Evolutionary conservation across 1,140 invertebrate genomes (phyloP).

Genomic region (Drosophila subobscura): DNA sequence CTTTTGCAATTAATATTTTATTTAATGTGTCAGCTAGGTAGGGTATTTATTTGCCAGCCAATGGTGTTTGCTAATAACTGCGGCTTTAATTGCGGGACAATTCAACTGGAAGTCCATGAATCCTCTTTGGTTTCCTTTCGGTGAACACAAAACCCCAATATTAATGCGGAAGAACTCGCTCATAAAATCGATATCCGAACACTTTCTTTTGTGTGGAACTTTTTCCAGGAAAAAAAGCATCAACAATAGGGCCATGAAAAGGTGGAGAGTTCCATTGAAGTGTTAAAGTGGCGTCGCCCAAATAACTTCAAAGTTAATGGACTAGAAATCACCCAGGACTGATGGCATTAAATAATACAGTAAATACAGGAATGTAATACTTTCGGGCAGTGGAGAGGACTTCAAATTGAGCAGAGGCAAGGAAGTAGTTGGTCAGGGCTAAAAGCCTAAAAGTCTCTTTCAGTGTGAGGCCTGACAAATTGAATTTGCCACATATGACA

Average conservation of each 20-base stretch:
- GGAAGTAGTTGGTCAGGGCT: conserved; percentile 9
- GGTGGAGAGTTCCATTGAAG: conserved; percentile 56
- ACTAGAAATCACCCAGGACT: conserved; percentile 73
- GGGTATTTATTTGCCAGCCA: no score
- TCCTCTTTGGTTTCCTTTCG: no score
- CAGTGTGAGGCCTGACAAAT: conserved; percentile 31
- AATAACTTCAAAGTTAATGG: conserved; percentile 78
- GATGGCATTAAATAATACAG: conserved; percentile 70
- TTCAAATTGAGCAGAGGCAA: conserved; percentile 3
- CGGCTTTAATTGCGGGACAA: no score
- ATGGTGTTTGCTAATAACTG: no score
- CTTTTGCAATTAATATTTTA: not conserved
- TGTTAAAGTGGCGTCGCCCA: conserved; percentile 65
- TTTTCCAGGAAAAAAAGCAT: conserved; percentile 28
- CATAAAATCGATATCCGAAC: conserved; percentile 29
- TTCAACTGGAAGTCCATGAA: no score
- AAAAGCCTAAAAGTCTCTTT: conserved; percentile 24
- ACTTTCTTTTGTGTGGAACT: not conserved
- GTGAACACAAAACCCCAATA: not conserved
- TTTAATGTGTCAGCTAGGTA: no score
- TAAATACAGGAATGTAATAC: conserved; percentile 38
- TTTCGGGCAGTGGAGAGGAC: conserved; percentile 8
- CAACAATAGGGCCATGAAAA: conserved; percentile 31
- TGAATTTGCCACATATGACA: conserved; percentile 59
- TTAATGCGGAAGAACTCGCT: conserved; percentile 4